Evolutionary conservation across 2,113 vertebrate species (phyloP).

Genomic region (Brachypteracias leptosomus): DNA sequence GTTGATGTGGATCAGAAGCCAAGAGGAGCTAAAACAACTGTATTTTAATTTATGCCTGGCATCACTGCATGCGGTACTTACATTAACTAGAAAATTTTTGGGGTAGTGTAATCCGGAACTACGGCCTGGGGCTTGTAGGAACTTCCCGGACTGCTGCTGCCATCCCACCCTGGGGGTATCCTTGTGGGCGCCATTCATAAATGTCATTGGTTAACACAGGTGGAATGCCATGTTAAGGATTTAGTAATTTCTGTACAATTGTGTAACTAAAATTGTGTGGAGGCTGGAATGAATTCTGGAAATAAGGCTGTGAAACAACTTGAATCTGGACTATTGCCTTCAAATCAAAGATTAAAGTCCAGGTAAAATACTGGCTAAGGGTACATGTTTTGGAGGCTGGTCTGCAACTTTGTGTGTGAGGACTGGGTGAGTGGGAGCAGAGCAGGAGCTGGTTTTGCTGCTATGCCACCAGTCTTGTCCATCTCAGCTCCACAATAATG

Average conservation of each 20-base stretch:
- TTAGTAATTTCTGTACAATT: neutral
- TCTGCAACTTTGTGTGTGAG: neutral
- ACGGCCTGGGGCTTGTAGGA: constrained; percentile 4
- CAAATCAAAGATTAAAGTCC: neutral
- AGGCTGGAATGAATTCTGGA: neutral
- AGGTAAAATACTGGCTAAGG: neutral
- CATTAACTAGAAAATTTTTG: neutral
- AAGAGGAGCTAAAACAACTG: neutral
- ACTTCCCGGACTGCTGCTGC: constrained; percentile 45
- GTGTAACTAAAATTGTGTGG: neutral
- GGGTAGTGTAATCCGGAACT: constrained; percentile 42
- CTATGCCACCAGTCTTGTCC: neutral
- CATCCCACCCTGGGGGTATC: constrained; percentile 44
- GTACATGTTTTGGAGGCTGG: neutral
- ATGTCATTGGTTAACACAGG: constrained; percentile 71
- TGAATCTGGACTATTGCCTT: neutral
- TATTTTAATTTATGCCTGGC: neutral
- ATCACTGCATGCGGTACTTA: neutral
- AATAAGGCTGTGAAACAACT: neutral
- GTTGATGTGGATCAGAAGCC: neutral
- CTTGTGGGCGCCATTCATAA: constrained; percentile 62
- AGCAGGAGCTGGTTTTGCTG: neutral
- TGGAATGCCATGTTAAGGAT: constrained; percentile 74
- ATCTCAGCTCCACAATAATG: neutral
- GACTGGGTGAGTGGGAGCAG: neutral